A percentile compares a stretch with the other conserved stretches of the same genome.
phyloP scores from a whole-genome alignment of 2,113 vertebrate species.

The Ailurus styani region DNA sequence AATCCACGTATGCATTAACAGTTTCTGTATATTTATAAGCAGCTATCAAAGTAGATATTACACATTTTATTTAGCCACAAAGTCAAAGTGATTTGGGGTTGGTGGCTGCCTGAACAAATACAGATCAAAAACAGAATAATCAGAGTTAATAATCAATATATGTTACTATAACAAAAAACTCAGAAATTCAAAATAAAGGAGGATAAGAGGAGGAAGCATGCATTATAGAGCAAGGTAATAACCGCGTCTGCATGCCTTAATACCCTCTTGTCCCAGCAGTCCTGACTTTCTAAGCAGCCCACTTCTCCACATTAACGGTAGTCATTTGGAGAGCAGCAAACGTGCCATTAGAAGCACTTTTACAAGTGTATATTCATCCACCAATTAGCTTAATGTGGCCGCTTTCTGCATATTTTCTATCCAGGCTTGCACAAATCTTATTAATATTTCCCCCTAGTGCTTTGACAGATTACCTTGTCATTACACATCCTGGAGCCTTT shows the following conservation, averaged over 20 bases:
- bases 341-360: conserved; percentile 99
- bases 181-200: conserved; percentile 67
- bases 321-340: conserved; percentile 96
- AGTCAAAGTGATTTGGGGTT: background rate
- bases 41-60: conserved; percentile 9
- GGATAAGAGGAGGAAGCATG: conserved; percentile 30
- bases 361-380: conserved; percentile 99
- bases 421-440: conserved; percentile 93
- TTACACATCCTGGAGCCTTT: conserved; percentile 98
- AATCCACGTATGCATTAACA: conserved; percentile 28
- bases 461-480: conserved; percentile 99
- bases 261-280: conserved; percentile 88
- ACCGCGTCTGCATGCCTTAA: conserved; percentile 84
- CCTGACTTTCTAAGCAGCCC: conserved; percentile 90
- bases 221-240: conserved; percentile 83
- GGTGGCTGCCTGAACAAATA: conserved; percentile 17
- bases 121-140: conserved; percentile 44
- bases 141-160: conserved; percentile 54
- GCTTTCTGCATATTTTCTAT: conserved; percentile 97
- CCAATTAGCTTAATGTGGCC: conserved; percentile 99
- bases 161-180: conserved; percentile 42
- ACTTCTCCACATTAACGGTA: conserved; percentile 93
- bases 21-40: conserved; percentile 32
- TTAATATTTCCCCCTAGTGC: conserved; percentile 93
- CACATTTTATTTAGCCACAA: conserved; percentile 28